Percentiles rank a stretch among this genome's conserved stretches.
These are phyloP conservation scores for Cyprinus carpio DNA, from an alignment of 2,113 vertebrate species.

Conservation along the genomic window DNA sequence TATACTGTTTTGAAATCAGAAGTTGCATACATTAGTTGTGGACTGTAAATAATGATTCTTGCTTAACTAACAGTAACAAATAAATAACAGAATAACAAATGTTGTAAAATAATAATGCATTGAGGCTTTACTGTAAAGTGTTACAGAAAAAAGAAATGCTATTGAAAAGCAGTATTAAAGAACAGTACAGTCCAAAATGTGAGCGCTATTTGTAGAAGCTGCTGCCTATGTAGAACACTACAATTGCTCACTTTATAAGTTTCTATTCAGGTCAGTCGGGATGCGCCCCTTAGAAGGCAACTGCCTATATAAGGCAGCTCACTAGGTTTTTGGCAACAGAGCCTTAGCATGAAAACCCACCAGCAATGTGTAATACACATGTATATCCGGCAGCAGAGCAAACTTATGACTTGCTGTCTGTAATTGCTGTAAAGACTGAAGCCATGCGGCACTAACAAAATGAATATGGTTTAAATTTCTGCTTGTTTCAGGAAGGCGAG, in stretches of 20 bases:
- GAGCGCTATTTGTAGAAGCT: background rate
- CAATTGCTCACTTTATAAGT: background rate
- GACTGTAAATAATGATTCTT: background rate
- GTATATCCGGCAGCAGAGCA: background rate
- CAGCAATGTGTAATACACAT: background rate
- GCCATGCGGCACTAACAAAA: background rate
- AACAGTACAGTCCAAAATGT: background rate
- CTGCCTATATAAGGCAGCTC: background rate
- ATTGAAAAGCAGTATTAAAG: background rate
- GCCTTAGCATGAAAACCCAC: background rate
- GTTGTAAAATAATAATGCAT: background rate
- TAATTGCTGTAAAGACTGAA: background rate
- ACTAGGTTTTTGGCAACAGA: background rate
- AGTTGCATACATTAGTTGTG: background rate
- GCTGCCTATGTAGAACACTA: background rate
- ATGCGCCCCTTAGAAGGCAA: background rate
- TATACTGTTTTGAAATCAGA: background rate
- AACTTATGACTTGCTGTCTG: background rate
- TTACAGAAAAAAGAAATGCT: background rate
- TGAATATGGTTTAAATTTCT: background rate
- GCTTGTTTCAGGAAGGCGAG: constrained; percentile 9
- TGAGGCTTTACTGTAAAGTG: background rate
- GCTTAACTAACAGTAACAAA: background rate
- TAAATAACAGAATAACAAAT: background rate
- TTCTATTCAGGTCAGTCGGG: background rate